phyloP scores from a whole-genome alignment of 2,888 invertebrate species.

The Endotricha flammealis region DNA sequence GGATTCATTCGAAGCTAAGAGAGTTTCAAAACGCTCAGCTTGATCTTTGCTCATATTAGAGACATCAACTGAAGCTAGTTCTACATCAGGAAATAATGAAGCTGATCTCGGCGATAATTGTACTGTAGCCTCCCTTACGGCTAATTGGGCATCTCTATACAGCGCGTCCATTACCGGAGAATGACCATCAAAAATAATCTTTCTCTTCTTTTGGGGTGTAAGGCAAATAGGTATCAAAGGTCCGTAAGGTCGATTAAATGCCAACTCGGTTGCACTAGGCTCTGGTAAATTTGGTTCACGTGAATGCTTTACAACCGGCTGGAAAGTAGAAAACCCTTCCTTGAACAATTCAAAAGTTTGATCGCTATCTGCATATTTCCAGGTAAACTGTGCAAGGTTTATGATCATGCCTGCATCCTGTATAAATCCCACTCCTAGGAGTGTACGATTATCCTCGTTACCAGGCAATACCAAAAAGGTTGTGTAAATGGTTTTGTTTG shows the following conservation, averaged over 20 bases:
- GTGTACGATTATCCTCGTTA: slow-evolving; percentile 17
- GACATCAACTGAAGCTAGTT: neutral
- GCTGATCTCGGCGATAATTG: neutral
- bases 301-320: neutral
- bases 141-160: neutral
- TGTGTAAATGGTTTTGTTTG: slow-evolving; percentile 6
- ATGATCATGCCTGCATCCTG: slow-evolving; percentile 21
- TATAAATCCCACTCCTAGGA: slow-evolving; percentile 23
- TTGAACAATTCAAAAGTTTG: slow-evolving; percentile 20
- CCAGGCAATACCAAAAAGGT: slow-evolving; percentile 24
- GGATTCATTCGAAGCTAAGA: neutral
- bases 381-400: slow-evolving; percentile 19
- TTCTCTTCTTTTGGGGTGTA: neutral
- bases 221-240: too few species aligned
- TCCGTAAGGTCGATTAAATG: neutral
- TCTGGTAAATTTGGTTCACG: neutral
- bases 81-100: neutral
- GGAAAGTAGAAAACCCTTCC: slow-evolving; percentile 1
- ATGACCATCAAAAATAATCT: neutral
- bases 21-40: neutral
- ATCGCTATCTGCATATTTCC: slow-evolving; percentile 17
- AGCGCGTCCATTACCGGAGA: neutral
- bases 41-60: neutral
- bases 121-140: neutral
- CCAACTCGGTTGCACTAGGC: neutral